Evolutionary conservation across 2,797 vertebrate species (phyloP).

Genomic region (Lutjanus argentimaculatus): DNA sequence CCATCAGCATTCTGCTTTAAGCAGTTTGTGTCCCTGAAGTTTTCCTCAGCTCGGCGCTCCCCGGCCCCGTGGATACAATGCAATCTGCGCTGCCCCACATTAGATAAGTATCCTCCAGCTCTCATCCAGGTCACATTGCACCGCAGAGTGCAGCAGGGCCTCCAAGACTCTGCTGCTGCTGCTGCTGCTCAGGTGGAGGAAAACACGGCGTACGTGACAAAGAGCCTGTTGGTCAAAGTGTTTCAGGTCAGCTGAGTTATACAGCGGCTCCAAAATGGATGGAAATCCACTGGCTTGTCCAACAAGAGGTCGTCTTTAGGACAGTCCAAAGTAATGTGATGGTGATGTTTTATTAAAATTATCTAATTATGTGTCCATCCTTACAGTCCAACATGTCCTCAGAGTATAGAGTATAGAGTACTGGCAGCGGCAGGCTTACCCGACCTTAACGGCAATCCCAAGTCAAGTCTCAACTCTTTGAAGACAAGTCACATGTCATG

Average conservation of each 20-base stretch:
- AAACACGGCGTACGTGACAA: conserved; percentile 11
- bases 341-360: background rate
- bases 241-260: conserved; percentile 30
- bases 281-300: background rate
- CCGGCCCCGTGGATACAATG: conserved; percentile 61
- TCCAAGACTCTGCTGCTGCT: conserved; percentile 27
- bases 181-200: conserved; percentile 47
- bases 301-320: background rate
- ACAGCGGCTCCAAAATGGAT: background rate
- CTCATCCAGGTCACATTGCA: conserved; percentile 74
- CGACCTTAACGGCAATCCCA: too few species aligned
- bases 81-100: conserved; percentile 78
- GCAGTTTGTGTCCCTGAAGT: conserved; percentile 68
- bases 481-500: too few species aligned
- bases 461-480: background rate
- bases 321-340: too few species aligned
- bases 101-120: conserved; percentile 59
- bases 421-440: too few species aligned
- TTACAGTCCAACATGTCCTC: too few species aligned
- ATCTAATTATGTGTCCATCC: background rate
- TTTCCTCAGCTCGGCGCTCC: conserved; percentile 43
- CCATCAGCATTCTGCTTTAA: conserved; percentile 53
- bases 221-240: conserved; percentile 4
- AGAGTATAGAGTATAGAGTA: too few species aligned
- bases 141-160: conserved; percentile 48